Percentiles rank a stretch among this genome's conserved stretches.
These are phyloP conservation scores for Stenopsyche tienmushanensis DNA, from an alignment of 1,140 invertebrate species.

Conservation along the genomic window DNA sequence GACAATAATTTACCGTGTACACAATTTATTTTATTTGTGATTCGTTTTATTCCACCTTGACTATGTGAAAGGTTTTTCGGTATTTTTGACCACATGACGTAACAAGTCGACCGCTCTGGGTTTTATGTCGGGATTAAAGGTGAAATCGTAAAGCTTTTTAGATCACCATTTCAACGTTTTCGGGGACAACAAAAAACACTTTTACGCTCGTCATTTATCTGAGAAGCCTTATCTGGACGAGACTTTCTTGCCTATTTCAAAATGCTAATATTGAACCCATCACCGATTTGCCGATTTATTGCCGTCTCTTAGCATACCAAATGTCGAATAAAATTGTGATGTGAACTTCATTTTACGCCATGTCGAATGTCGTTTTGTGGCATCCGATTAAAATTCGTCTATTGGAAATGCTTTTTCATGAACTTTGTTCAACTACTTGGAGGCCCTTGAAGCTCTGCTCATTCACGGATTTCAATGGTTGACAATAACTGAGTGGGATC, in stretches of 20 bases:
- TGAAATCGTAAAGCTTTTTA: conserved; percentile 26
- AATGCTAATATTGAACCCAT: no score
- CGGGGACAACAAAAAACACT: no score
- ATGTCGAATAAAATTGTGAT: no score
- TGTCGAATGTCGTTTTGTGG: not conserved
- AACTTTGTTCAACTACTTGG: no score
- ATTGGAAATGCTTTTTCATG: no score
- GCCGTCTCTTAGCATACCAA: not conserved
- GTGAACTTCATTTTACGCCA: no score
- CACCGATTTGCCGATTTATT: not conserved
- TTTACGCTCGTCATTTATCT: no score
- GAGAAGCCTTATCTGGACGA: no score
- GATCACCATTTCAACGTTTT: conserved; percentile 18
- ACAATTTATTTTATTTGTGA: conserved; percentile 40
- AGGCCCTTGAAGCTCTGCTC: no score
- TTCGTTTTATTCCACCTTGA: conserved; percentile 19
- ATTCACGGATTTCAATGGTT: no score
- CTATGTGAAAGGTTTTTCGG: conserved; percentile 17
- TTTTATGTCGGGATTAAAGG: conserved; percentile 20
- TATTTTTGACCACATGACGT: conserved; percentile 27
- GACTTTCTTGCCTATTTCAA: no score
- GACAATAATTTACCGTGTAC: conserved; percentile 41
- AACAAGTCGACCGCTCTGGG: conserved; percentile 16
- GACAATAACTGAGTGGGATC: conserved; percentile 9
- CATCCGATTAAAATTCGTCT: no score